Percentiles rank a stretch among this genome's conserved stretches.
phyloP scores from a whole-genome alignment of 1,140 invertebrate species.

The Eurytemora carolleeae region DNA sequence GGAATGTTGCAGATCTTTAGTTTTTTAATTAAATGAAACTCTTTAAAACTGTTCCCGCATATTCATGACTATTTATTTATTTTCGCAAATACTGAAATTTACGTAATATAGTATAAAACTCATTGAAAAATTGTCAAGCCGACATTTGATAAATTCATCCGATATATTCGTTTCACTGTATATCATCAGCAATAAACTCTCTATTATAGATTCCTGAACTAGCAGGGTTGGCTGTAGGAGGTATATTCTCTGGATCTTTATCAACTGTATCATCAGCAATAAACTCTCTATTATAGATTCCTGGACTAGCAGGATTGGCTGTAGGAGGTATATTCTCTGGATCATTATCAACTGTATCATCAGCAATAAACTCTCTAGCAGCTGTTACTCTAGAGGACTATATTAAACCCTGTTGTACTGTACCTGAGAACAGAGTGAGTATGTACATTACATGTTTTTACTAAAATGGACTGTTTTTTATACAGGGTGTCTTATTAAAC shows the following conservation, averaged over 20 bases:
- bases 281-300: conserved; percentile 49
- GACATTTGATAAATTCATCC: too few relatives aligned
- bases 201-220: conserved; percentile 45
- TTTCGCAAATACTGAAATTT: too few relatives aligned
- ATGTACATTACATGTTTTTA: not conserved
- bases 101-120: too few relatives aligned
- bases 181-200: conserved; percentile 61
- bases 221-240: conserved; percentile 56
- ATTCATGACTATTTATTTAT: too few relatives aligned
- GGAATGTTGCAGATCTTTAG: too few relatives aligned
- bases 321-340: conserved; percentile 63
- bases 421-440: not conserved
- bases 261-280: conserved; percentile 64
- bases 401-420: conserved; percentile 29
- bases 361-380: conserved; percentile 58
- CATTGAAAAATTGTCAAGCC: too few relatives aligned
- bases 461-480: not conserved
- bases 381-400: conserved; percentile 72
- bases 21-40: too few relatives aligned
- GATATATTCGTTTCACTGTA: too few relatives aligned
- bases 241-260: conserved; percentile 60
- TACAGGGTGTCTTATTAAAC: too few relatives aligned
- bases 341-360: conserved; percentile 62
- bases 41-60: too few relatives aligned
- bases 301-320: conserved; percentile 56